Evolutionary conservation across 2,797 vertebrate species (phyloP), one percentile per base, ranked within the genome.

Genomic region (Pseudomugil gertrudae): DNA sequence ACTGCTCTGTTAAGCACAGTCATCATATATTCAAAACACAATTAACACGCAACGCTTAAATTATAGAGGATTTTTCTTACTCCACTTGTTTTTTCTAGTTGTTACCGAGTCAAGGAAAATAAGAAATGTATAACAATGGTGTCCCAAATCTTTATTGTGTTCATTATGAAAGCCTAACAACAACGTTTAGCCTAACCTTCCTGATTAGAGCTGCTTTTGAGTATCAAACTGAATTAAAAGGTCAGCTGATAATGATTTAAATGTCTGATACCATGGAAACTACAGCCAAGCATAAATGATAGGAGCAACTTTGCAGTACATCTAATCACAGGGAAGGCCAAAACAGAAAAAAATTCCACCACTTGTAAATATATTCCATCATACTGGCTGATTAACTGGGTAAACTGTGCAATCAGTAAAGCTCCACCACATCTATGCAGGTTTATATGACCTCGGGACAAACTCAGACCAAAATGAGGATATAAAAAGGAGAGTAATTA

Each of bases 1-100:
- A 77, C 87, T 65, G 24, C n/a, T 63, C 24, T 48, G 65, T 40
- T 21, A 24, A 23, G 55, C 32, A 74, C 55, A 52, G 65, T 48
- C 76, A 66, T 58, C 66, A 69, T 24, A 19, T 15, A 40, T 40
- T 17, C 36, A 40, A 1, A 32, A 6, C 8, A n/a, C n/a, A n/a
- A n/a, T n/a, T n/a, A 32, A 32, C 32, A 32, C 5, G 4, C 3
- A 32, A 32, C 32, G 8, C 5, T 9, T 32, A 32, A 5, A 9
- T 32, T 5, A 32, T 32, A 32, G 32, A 7, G 32, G 32, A 1
- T 32, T 32, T 38, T 38, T 1, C 35, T 38, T 38, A 38, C 13
- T 15, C 1, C 0, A 38, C 4, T 38, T 32, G 32, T 38, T 14
- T 38, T 14, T 38, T 38, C 35, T 14, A 38, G 35, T 15, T 38